phyloP scores from a whole-genome alignment of 2,113 vertebrate genomes.

The Pitta sordida region DNA sequence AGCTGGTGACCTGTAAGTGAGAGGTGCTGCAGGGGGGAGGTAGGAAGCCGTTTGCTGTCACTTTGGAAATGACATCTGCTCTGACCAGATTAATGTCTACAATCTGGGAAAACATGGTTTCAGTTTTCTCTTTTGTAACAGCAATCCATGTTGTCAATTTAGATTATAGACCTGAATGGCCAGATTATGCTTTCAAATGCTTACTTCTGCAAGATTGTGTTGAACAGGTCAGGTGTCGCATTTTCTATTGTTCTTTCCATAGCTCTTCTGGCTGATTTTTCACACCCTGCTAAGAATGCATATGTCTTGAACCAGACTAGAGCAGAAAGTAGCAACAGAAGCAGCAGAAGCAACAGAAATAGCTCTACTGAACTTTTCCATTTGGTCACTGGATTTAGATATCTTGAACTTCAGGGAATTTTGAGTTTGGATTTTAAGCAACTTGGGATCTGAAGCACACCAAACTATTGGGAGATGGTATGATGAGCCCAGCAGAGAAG shows the following conservation, averaged over 20 bases:
- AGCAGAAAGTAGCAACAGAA: neutral
- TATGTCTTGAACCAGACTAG: neutral
- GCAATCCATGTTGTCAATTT: neutral
- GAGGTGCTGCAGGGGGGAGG: neutral
- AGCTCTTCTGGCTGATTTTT: neutral
- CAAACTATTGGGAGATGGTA: neutral
- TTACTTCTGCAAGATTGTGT: neutral
- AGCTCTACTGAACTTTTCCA: neutral
- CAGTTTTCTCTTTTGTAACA: constrained; percentile 14
- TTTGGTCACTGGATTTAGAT: neutral
- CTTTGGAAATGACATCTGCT: neutral
- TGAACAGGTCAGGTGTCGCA: accelerated
- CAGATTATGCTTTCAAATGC: neutral
- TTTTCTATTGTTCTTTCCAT: neutral
- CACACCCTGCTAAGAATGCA: neutral
- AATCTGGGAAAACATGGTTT: constrained; percentile 19
- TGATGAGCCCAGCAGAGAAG: neutral
- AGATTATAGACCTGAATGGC: neutral
- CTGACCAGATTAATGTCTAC: accelerated
- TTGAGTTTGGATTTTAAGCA: neutral
- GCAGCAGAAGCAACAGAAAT: neutral
- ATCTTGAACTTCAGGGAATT: neutral
- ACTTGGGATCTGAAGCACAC: neutral
- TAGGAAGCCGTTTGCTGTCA: neutral
- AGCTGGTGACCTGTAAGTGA: neutral